Percentiles rank a stretch among this genome's conserved stretches.
Evolutionary conservation across 2,888 invertebrate genomes (phyloP).

Genomic region (Melanophora roralis): DNA sequence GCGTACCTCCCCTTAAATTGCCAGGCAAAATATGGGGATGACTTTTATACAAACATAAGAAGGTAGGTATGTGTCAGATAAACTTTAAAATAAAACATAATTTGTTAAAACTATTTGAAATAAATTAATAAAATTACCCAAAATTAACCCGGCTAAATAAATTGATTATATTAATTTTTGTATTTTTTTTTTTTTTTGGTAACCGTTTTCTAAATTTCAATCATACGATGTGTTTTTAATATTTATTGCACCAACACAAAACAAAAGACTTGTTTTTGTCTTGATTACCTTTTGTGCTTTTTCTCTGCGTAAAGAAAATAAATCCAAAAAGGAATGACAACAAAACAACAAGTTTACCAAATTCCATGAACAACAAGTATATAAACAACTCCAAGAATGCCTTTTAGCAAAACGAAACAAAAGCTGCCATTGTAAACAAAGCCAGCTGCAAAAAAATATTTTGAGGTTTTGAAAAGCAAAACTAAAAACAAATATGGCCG

Average conservation of each 20-base stretch:
- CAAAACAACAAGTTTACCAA: constrained; percentile 6
- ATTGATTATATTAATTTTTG: too few relatives aligned
- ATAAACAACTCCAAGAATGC: constrained; percentile 8
- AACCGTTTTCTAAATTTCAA: constrained; percentile 3
- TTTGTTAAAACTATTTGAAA: too few relatives aligned
- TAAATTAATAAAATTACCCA: too few relatives aligned
- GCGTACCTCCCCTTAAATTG: not conserved
- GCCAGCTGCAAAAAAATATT: constrained; percentile 34
- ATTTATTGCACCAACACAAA: not conserved
- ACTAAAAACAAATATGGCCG: constrained; percentile 59
- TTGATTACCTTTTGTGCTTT: constrained; percentile 26
- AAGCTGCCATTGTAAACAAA: constrained; percentile 54
- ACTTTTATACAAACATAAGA: too few relatives aligned
- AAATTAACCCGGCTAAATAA: too few relatives aligned
- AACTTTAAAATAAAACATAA: too few relatives aligned
- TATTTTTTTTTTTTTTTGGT: not conserved
- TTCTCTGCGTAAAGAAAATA: not conserved
- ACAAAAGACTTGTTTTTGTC: not conserved
- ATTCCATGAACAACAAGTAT: constrained; percentile 12
- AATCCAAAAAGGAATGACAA: constrained; percentile 28
- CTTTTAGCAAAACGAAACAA: constrained; percentile 28
- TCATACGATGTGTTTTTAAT: constrained; percentile 21
- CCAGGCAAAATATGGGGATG: not conserved
- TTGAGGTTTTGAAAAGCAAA: not conserved
- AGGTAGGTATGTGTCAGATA: too few relatives aligned